Evolutionary conservation across 1,140 invertebrate genomes (phyloP), one percentile per base, ranked within the genome.

Genomic region (Pemphigus obesinymphae): DNA sequence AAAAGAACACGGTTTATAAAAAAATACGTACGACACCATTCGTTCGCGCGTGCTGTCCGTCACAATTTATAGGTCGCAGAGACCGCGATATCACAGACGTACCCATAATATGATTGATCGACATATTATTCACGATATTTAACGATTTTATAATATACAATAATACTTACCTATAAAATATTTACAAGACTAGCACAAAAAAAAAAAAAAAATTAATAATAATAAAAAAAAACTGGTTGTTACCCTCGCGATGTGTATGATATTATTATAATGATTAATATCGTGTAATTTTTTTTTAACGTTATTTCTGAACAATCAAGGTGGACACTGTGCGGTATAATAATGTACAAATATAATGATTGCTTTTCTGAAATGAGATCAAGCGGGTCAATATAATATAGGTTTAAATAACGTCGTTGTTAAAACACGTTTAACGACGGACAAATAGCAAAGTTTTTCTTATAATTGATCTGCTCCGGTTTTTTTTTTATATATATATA

Each of bases 311-410:
- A 20, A 20, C 63, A 31, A 37, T 40, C 63, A 23, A 68, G 63
- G 63, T 34, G 31, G 17, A n/a, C n/a, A n/a, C n/a, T n/a, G n/a
- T n/a, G n/a, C n/a, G n/a, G n/a, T n/a, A n/a, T n/a, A n/a, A n/a
- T n/a, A n/a, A n/a, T n/a, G n/a, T n/a, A n/a, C n/a, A n/a, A n/a
- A n/a, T n/a, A 63, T n/a, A n/a, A 68, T 68, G 8, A 68, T 68
- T 37, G 63, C 63, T 68, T 68, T 37, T 68, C 63, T 68, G 34
- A 68, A 68, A 68, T n/a, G 63, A 68, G 31, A 68, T 68, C 63
- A 68, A 68, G 20, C n/a, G 34, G 63, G 34, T 68, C 63, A 37
- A 20, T 37, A 26, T 26, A 29, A 23, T 26, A 63, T 63, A 61
- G 58, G 31, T 66, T 66, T 66, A 5, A 45, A 37, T 11, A 68